Evolutionary conservation across 2,888 invertebrate genomes (phyloP), one percentile per base, ranked within the genome.

Genomic region (Synanthedon formicaeformis): DNA sequence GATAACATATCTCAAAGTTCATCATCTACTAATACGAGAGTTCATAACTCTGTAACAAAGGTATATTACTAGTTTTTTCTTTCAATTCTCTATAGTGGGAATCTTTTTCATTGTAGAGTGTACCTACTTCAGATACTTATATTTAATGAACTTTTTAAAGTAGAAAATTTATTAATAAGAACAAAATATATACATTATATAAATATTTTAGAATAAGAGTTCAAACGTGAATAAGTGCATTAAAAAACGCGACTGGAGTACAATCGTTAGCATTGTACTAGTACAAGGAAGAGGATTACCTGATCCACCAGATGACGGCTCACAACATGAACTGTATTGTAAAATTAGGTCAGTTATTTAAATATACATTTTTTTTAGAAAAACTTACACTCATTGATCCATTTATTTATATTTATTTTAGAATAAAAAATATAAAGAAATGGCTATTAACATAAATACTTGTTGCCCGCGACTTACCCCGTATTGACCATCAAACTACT

Each of bases 241-340:
- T 50, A 34, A 40, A 34, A 52, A 18, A 48, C 14, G 34, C 50
- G 56, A 58, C n/a, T 69, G 67, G 58, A 67, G 69, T 41, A 74
- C 73, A 1, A 61, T 75, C 2, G 76, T 83, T 0, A 75, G 64
- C 16, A 61, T 85, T n/a, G 75, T 84, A 8, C 60, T 84, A 2
- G 75, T 85, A 1, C 78, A 78, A 61, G 85, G 81, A 0, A 80
- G 73, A 54, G 73, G 72, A 13, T 65, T 84, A 3, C 81, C 83
- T 1, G 65, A 72, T 14, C 65, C 70, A 0, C 75, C 81, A 0
- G 68, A 72, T 11, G 81, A 81, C 61, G 75, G 75, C n/a, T 59
- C 63, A 10, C 54, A 65, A 0, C 81, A 82, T 56, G 67, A 64
- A 11, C 54, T 82, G 4, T 78, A 73, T 59, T 81, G 84, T 57